These are phyloP conservation scores for Drosophila suboccidentalis DNA, from an alignment of 2,888 invertebrate species.

Conservation along the genomic window DNA sequence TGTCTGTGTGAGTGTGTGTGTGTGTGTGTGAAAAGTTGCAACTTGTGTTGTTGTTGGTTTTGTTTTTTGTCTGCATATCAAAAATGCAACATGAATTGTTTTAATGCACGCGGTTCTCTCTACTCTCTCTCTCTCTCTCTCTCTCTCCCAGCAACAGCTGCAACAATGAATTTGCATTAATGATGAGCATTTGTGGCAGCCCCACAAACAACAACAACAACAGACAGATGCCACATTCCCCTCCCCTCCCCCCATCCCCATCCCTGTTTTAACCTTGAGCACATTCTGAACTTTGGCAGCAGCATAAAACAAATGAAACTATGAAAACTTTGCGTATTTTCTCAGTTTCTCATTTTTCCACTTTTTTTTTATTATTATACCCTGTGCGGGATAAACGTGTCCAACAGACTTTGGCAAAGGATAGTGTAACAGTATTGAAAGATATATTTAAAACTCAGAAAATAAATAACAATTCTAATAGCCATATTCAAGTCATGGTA, in stretches of 20 bases:
- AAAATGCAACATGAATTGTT: conserved; percentile 73
- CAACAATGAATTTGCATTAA: conserved; percentile 79
- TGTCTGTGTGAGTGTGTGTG: conserved; percentile 25
- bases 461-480: neutral
- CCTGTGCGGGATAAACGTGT: conserved; percentile 6
- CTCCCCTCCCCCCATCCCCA: conserved; percentile 5
- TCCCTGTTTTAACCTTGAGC: conserved; percentile 51
- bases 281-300: conserved; percentile 63
- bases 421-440: neutral
- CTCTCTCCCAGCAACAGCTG: conserved; percentile 42
- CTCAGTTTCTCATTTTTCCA: conserved; percentile 20
- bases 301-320: conserved; percentile 74
- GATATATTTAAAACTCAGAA: neutral
- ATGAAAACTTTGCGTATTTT: conserved; percentile 47
- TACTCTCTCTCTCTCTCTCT: conserved; percentile 24
- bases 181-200: conserved; percentile 63
- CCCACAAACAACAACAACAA: conserved; percentile 15
- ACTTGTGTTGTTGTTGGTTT: conserved; percentile 13
- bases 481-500: neutral
- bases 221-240: conserved; percentile 13
- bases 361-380: conserved; percentile 16
- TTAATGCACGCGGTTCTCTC: conserved; percentile 55
- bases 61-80: conserved; percentile 56
- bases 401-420: too few species aligned
- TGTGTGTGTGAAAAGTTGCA: conserved; percentile 47